A percentile compares a stretch with the other conserved stretches of the same genome.
Conservation (phyloP, 2,888 invertebrate species). For the Napeogenes inachia region DNA sequence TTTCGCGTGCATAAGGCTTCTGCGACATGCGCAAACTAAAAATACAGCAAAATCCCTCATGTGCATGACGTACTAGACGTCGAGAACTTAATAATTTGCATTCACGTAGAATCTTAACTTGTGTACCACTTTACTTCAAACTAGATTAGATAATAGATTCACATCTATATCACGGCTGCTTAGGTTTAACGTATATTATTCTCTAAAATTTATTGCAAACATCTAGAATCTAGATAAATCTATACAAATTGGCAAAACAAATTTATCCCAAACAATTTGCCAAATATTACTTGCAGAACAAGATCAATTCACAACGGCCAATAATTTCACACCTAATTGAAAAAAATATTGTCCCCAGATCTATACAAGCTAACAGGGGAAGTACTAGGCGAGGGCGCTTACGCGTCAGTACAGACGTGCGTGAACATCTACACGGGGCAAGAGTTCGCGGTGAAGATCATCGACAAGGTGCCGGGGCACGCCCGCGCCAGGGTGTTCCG, state of each 20-base stretch:
- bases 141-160: not conserved
- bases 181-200: no score
- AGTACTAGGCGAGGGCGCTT: slow-evolving; percentile 96
- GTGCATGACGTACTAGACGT: slow-evolving; percentile 11
- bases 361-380: slow-evolving; percentile 96
- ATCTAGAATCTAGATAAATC: no score
- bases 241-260: no score
- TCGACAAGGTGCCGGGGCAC: slow-evolving; percentile 96
- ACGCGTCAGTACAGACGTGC: slow-evolving; percentile 96
- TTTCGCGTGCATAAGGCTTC: slow-evolving; percentile 21
- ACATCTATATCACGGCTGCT: no score
- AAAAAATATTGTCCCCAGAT: slow-evolving; percentile 78
- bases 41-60: slow-evolving; percentile 19
- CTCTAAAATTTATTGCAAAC: no score
- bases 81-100: slow-evolving; percentile 1
- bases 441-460: slow-evolving; percentile 98
- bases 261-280: no score
- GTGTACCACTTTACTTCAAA: slow-evolving; percentile 5
- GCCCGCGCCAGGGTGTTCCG: slow-evolving; percentile 96
- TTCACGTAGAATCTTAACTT: not conserved
- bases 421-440: slow-evolving; percentile 92
- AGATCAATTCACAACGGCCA: no score
- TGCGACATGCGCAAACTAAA: slow-evolving; percentile 15
- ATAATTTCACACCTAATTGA: not conserved
- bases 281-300: no score